These are phyloP conservation scores for Poecilia gillii DNA, from an alignment of 2,797 vertebrate species.

Conservation along the genomic window DNA sequence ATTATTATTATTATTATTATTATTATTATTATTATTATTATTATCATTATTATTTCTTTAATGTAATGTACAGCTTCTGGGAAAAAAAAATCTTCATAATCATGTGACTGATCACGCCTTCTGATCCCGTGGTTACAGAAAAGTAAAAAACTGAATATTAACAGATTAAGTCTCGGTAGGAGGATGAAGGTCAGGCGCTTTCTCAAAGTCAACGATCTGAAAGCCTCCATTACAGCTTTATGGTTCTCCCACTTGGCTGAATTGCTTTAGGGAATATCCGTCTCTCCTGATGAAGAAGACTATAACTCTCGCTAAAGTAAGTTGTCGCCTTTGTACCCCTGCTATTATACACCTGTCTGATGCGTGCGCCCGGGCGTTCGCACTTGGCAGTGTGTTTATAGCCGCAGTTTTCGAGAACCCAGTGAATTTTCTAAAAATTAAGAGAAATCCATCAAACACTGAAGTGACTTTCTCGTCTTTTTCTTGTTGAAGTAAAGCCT, in stretches of 20 bases:
- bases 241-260: conserved; percentile 20
- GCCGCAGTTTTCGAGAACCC: neutral
- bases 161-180: neutral
- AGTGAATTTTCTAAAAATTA: conserved; percentile 1
- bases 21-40: no score
- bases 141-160: neutral
- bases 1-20: no score
- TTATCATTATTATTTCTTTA: neutral
- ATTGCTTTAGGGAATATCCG: conserved; percentile 30
- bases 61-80: neutral
- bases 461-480: neutral
- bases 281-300: conserved; percentile 54
- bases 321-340: conserved; percentile 36
- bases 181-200: neutral
- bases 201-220: conserved; percentile 35
- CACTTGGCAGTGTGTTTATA: neutral
- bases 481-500: conserved; percentile 1
- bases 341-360: conserved; percentile 33
- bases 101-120: neutral
- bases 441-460: neutral
- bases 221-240: conserved; percentile 29
- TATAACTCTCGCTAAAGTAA: conserved; percentile 65
- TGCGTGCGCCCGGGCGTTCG: conserved; percentile 11
- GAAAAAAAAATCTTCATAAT: neutral
- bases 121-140: neutral